Conservation (phyloP, 2,797 vertebrate genomes). For the Micropoecilia bifurca region DNA sequence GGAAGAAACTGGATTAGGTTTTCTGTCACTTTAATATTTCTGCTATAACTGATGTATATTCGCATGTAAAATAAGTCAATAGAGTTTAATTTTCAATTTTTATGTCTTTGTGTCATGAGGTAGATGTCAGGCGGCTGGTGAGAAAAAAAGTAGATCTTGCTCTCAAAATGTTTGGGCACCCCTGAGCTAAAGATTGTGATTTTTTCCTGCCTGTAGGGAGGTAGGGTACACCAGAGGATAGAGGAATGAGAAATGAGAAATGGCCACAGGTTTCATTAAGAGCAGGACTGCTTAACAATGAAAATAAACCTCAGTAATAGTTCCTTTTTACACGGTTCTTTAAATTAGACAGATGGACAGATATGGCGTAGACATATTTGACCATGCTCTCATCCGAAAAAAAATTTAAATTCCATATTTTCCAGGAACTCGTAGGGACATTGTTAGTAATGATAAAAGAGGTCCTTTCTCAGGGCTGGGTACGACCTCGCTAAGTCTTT, state of each 20-base stretch:
- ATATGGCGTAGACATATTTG: not conserved
- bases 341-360: not conserved
- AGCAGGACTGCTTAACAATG: conserved; percentile 11
- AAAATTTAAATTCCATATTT: not conserved
- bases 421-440: not conserved
- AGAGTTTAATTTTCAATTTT: too few relatives aligned
- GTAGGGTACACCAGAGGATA: conserved; percentile 48
- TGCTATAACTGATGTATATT: too few relatives aligned
- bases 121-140: too few relatives aligned
- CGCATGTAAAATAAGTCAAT: too few relatives aligned
- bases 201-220: conserved; percentile 24
- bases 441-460: not conserved
- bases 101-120: too few relatives aligned
- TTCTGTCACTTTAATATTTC: too few relatives aligned
- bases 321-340: conserved; percentile 12
- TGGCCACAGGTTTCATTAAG: not conserved
- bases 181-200: conserved; percentile 37
- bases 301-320: conserved; percentile 13
- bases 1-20: too few relatives aligned
- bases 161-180: too few relatives aligned
- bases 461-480: conserved; percentile 4
- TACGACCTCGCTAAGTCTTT: conserved; percentile 9
- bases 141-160: too few relatives aligned
- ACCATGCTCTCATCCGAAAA: not conserved
- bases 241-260: conserved; percentile 52